Conservation (phyloP, 2,113 vertebrate species). For the Gallinago undulata region DNA sequence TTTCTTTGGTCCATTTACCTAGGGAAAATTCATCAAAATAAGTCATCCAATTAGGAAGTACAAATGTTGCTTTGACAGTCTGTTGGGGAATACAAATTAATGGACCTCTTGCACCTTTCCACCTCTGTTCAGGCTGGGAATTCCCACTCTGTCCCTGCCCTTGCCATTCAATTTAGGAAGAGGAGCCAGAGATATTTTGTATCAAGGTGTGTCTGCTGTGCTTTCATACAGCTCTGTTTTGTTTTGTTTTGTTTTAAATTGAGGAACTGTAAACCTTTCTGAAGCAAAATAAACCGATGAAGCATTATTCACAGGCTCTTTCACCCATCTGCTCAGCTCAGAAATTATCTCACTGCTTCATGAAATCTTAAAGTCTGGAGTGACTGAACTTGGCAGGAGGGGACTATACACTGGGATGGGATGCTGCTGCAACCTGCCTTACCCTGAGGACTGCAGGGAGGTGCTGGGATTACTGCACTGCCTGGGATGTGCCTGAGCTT, state of each 20-base stretch:
- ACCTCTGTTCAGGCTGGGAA: background rate
- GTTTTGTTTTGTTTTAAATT: background rate
- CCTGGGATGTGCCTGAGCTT: background rate
- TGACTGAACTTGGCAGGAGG: background rate
- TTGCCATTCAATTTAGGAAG: background rate
- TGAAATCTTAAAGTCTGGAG: background rate
- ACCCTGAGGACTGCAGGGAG: background rate
- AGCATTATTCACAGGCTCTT: background rate
- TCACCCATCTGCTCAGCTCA: background rate
- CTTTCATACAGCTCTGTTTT: background rate
- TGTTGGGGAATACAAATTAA: background rate
- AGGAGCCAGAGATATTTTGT: fast-evolving
- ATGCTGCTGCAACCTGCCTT: background rate
- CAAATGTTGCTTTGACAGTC: background rate
- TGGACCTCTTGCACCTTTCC: background rate
- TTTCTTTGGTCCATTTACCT: background rate
- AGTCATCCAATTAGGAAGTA: background rate
- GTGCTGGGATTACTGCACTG: background rate
- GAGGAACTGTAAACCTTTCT: background rate
- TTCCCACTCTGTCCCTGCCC: background rate
- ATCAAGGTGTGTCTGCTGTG: background rate
- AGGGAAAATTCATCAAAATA: background rate
- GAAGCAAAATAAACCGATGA: background rate
- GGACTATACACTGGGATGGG: background rate
- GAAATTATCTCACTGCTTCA: background rate